Evolutionary conservation across 2,797 vertebrate genomes (phyloP).

Genomic region (Falco berigora): DNA sequence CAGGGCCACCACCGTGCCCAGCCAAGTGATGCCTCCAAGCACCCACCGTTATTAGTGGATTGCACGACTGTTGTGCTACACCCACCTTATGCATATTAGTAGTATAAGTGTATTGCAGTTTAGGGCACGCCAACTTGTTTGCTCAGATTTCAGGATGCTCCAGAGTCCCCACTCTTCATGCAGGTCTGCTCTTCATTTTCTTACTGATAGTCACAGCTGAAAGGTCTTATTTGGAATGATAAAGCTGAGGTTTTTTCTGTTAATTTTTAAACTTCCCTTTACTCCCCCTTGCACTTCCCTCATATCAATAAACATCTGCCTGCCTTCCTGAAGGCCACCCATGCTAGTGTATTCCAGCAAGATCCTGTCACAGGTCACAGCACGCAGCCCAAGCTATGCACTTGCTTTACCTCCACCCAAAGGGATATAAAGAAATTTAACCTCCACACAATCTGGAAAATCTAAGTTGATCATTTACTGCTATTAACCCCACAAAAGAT

Average conservation of each 20-base stretch:
- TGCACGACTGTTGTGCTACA: neutral
- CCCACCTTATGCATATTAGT: neutral
- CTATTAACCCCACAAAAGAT: conserved; percentile 59
- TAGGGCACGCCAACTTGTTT: neutral
- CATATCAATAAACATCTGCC: conserved; percentile 19
- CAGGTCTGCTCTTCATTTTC: neutral
- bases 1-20: neutral
- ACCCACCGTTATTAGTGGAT: rapidly evolving
- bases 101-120: neutral
- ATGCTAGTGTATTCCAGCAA: conserved; percentile 56
- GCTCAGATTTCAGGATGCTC: neutral
- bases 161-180: neutral
- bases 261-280: conserved; percentile 65
- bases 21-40: neutral
- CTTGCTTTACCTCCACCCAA: conserved; percentile 16
- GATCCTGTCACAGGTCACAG: conserved; percentile 62
- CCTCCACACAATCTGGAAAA: conserved; percentile 61
- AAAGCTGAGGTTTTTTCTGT: conserved; percentile 14
- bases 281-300: neutral
- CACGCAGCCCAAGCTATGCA: neutral
- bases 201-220: conserved; percentile 20
- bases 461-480: conserved; percentile 75
- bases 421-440: conserved; percentile 59
- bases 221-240: conserved; percentile 16
- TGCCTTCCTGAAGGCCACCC: conserved; percentile 28